Evolutionary conservation across 1,140 invertebrate species (phyloP).

Genomic region (Lanistes nyassanus): DNA sequence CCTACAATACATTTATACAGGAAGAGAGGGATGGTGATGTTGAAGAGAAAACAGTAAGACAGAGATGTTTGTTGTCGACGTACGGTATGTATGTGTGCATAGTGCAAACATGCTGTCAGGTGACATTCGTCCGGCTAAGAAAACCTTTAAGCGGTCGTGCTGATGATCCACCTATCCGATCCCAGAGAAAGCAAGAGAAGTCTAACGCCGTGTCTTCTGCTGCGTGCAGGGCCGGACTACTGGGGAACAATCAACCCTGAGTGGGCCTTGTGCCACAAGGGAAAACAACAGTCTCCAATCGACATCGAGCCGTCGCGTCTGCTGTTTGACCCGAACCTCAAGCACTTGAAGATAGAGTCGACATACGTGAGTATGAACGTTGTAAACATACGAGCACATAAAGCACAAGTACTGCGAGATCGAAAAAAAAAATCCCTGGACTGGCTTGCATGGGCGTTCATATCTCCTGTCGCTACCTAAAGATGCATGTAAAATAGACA

Average conservation of each 20-base stretch:
- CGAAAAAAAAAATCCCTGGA: too few relatives aligned
- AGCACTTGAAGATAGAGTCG: slow-evolving; percentile 89
- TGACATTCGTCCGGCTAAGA: too few relatives aligned
- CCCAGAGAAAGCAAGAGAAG: background rate
- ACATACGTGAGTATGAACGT: slow-evolving; percentile 78
- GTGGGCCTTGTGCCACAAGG: slow-evolving; percentile 95
- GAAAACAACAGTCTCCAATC: slow-evolving; percentile 93
- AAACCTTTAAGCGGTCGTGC: too few relatives aligned
- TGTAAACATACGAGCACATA: background rate
- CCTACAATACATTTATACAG: too few relatives aligned
- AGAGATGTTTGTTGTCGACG: too few relatives aligned
- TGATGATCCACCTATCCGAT: too few relatives aligned
- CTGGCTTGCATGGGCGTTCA: too few relatives aligned
- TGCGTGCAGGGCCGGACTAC: slow-evolving; percentile 87
- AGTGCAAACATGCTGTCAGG: too few relatives aligned
- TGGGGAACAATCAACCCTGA: slow-evolving; percentile 97
- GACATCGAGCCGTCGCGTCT: slow-evolving; percentile 92
- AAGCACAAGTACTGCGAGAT: too few relatives aligned
- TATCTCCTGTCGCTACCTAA: background rate
- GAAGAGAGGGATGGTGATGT: too few relatives aligned
- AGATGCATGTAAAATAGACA: background rate
- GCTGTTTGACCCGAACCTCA: slow-evolving; percentile 92
- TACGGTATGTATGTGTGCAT: too few relatives aligned
- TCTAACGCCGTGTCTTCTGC: background rate
- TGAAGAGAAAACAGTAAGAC: too few relatives aligned